Conservation (phyloP, 2,797 vertebrate genomes). For the Dromococcyx pavoninus region DNA sequence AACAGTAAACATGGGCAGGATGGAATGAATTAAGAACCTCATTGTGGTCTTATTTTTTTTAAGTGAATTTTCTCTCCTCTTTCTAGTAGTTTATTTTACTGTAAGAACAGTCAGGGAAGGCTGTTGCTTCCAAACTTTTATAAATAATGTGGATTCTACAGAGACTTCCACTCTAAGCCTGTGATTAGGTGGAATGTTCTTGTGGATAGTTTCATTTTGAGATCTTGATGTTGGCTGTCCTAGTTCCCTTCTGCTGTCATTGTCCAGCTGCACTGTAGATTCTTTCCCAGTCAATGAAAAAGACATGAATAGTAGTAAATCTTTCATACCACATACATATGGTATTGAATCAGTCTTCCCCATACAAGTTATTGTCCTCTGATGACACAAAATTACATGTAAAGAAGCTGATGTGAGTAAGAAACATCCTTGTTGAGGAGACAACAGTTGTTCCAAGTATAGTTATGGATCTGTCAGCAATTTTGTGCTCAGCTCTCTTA, state of each 20-base stretch:
- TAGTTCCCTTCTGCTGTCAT: not conserved
- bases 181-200: not conserved
- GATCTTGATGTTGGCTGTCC: not conserved
- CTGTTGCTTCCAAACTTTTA: not conserved
- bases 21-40: not conserved
- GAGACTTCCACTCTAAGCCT: not conserved
- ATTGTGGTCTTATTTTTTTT: no score
- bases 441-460: not conserved
- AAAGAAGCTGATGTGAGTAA: not conserved
- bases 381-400: not conserved
- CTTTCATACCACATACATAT: not conserved
- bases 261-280: not conserved
- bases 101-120: not conserved
- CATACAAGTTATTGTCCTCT: not conserved
- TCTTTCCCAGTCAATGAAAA: not conserved
- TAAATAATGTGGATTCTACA: accelerated
- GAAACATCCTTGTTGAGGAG: not conserved
- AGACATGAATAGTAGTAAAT: not conserved
- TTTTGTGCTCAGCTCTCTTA: not conserved
- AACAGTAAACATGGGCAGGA: not conserved
- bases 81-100: not conserved
- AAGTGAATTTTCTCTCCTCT: not conserved
- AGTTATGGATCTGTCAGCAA: not conserved
- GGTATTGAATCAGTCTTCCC: not conserved
- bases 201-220: not conserved